Base-by-base conservation (phyloP, 1,140 invertebrate species). In the Brachionus sp. region DNA sequence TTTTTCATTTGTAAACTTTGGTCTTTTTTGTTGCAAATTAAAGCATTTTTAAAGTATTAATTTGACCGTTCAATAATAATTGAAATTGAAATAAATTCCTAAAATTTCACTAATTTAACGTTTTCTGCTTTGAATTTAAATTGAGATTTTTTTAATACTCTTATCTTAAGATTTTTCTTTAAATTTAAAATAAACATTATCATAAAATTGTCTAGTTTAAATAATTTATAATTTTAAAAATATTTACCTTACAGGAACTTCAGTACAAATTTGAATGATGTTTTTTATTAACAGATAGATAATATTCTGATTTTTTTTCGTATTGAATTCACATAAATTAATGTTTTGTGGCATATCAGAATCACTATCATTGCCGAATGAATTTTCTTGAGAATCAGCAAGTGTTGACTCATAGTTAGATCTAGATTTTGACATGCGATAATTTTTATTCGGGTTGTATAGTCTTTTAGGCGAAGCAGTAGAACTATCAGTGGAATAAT, bases 201-300 rank as follows among this genome's bases (percentile, higher is more conserved):
- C n/a, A n/a, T n/a, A n/a, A n/a, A 44, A 23, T 50, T 16, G 6
- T 44, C 16, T 19, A 23, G 6, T 75, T 50, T 44, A n/a, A 42
- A 70, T 16, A 37, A 42, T 82, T 64, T 33, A 16, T 39, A n/a
- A n/a, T n/a, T n/a, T n/a, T n/a, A n/a, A n/a, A 23, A 39, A 42
- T 9, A 42, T 44, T 77, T 80, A 82, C 57, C 44, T 57, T 19
- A 82, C 66, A 16, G 80, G 80, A 13, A 82, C 23, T 44, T 66
- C 80, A n/a, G 66, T 70, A 16, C 46, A 80, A 6, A 80, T 6
- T 19, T 66, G 77, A 53, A 80, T 13, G 5, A 80, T 57, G 6
- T 62, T 66, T 23, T 57, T 80, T 9, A 62, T 62, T 19, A 80
- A 75, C 19, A 46, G 0, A 46, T 75, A 75, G 13, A 75, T 23